A percentile compares a stretch with the other conserved stretches of the same genome.
These are phyloP conservation scores for Sanderia malayensis DNA, from an alignment of 30 jellyfish, hydroid and myxozoan species.

Conservation along the genomic window DNA sequence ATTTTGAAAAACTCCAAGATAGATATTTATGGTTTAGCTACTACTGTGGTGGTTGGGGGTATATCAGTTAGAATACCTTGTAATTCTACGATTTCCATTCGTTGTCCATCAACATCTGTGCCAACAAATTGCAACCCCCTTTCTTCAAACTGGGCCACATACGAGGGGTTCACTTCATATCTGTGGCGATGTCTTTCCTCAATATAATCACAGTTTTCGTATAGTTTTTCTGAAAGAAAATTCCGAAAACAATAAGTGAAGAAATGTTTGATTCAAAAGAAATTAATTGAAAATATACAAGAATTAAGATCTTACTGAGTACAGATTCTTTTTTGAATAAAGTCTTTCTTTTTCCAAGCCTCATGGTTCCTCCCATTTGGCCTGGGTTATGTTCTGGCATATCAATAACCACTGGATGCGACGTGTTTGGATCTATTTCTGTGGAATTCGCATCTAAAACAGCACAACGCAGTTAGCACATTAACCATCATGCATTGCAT, in stretches of 20 bases:
- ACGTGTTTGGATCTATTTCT: slow-evolving; percentile 89
- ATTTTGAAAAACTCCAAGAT: no score
- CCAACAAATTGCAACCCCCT: slow-evolving; percentile 91
- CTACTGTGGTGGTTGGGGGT: no score
- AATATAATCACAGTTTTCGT: slow-evolving; percentile 63
- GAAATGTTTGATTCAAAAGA: not conserved
- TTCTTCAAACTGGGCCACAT: slow-evolving; percentile 81
- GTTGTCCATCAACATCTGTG: slow-evolving; percentile 86
- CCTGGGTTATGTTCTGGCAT: slow-evolving; percentile 99
- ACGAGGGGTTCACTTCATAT: slow-evolving; percentile 90
- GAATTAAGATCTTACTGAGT: slow-evolving; percentile 41
- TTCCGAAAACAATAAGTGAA: not conserved
- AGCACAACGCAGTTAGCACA: no score
- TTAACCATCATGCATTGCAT: no score
- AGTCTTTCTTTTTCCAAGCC: slow-evolving; percentile 87
- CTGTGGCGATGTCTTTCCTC: slow-evolving; percentile 97
- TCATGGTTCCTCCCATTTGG: slow-evolving; percentile 97
- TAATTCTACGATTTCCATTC: slow-evolving; percentile 86
- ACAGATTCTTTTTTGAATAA: slow-evolving; percentile 65
- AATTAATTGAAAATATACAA: not conserved
- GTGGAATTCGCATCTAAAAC: slow-evolving; percentile 90
- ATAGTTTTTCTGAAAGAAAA: slow-evolving; percentile 65
- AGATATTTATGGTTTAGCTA: no score
- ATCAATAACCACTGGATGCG: slow-evolving; percentile 94
- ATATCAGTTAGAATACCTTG: slow-evolving; percentile 67